Evolutionary conservation across 37 sponge, comb jelly and placozoan species (phyloP).

Genomic region (Lycopodina hypogea): DNA sequence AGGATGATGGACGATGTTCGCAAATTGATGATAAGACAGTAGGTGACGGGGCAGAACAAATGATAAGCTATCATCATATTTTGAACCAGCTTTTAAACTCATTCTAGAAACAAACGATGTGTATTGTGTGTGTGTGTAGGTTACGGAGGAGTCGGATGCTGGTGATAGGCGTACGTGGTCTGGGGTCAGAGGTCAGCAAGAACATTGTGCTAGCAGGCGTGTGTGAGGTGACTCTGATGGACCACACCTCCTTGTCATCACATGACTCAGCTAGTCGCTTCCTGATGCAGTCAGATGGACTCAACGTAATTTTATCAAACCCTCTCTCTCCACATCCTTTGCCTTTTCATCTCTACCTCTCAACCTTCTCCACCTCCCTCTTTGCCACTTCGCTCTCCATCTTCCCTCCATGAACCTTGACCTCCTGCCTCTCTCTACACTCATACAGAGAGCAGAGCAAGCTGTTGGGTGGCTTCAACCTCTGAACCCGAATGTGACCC

Average conservation of each 20-base stretch:
- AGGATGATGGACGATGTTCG: too few species aligned
- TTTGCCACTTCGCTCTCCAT: background rate
- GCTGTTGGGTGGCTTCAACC: conserved; percentile 48
- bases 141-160: conserved; percentile 59
- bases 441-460: conserved; percentile 59
- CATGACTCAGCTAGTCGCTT: conserved; percentile 47
- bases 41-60: too few species aligned
- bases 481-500: conserved; percentile 80
- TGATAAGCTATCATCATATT: too few species aligned
- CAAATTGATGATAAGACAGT: too few species aligned
- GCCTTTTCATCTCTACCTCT: background rate
- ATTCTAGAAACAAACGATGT: too few species aligned
- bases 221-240: conserved; percentile 78
- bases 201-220: conserved; percentile 93
- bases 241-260: conserved; percentile 28
- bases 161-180: conserved; percentile 71
- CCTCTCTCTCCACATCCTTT: background rate
- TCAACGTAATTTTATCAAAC: conserved; percentile 11
- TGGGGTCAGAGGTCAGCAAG: conserved; percentile 91
- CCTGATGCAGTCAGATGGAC: conserved; percentile 27
- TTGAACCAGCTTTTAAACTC: too few species aligned
- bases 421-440: background rate
- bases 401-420: background rate
- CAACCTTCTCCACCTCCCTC: background rate
- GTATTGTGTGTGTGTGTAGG: conserved; percentile 28